These are phyloP conservation scores for Tupiocoris notatus DNA, from an alignment of 2,888 invertebrate genomes.

Conservation along the genomic window DNA sequence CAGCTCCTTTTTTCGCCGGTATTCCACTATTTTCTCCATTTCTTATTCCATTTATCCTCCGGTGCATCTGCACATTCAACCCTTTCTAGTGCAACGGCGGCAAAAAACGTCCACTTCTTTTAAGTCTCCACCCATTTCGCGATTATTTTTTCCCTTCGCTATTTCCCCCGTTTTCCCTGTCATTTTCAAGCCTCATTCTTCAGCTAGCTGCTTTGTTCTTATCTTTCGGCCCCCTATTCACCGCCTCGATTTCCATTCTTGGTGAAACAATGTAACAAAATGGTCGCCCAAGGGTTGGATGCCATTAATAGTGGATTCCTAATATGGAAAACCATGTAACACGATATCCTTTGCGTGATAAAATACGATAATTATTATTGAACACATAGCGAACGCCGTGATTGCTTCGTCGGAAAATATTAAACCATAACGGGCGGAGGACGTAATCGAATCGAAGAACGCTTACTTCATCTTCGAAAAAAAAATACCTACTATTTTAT, in stretches of 20 bases:
- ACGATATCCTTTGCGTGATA: background rate
- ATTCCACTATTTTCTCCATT: background rate
- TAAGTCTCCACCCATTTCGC: background rate
- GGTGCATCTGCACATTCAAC: background rate
- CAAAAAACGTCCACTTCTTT: background rate
- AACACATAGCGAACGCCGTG: too few relatives aligned
- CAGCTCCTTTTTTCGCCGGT: too few relatives aligned
- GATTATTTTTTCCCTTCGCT: conserved; percentile 10
- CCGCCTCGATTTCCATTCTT: background rate
- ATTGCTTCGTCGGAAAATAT: too few relatives aligned
- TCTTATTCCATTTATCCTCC: conserved; percentile 1
- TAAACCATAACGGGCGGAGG: too few relatives aligned
- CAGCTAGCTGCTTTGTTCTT: background rate
- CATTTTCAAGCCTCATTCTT: background rate
- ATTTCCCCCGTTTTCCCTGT: conserved; percentile 8
- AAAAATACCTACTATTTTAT: too few relatives aligned
- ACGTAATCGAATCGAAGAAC: too few relatives aligned
- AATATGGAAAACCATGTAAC: background rate
- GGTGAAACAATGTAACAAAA: background rate
- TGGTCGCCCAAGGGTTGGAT: background rate
- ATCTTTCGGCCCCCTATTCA: background rate
- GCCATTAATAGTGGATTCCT: background rate
- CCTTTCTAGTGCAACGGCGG: background rate
- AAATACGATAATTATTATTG: too few relatives aligned
- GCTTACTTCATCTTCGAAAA: too few relatives aligned